Conservation (phyloP, 2,888 invertebrate genomes). For the Scelioninae gen. 1 region DNA sequence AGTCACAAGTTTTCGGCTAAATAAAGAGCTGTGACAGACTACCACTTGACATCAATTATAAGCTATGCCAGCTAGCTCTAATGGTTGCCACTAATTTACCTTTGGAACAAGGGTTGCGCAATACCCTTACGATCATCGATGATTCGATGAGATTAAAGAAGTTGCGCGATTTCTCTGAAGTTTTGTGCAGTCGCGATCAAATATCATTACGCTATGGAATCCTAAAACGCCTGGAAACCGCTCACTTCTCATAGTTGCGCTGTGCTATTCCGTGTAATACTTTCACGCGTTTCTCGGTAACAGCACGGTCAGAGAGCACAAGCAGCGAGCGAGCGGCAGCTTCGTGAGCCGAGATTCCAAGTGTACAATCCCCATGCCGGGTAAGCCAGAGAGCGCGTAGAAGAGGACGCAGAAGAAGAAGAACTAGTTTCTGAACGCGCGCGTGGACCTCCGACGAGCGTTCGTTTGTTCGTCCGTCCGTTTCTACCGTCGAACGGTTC, state of each 20-base stretch:
- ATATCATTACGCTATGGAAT: constrained; percentile 65
- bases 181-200: constrained; percentile 28
- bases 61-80: too few relatives aligned
- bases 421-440: constrained; percentile 55
- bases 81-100: not conserved
- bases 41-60: constrained; percentile 34
- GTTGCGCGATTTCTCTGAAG: constrained; percentile 22
- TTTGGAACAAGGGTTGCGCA: constrained; percentile 12
- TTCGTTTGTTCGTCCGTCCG: too few relatives aligned
- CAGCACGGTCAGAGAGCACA: constrained; percentile 58
- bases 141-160: too few relatives aligned
- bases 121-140: too few relatives aligned
- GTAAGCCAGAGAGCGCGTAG: constrained; percentile 41
- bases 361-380: constrained; percentile 42
- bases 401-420: constrained; percentile 50
- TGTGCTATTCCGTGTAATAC: constrained; percentile 66
- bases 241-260: constrained; percentile 65
- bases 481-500: too few relatives aligned
- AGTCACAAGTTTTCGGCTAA: constrained; percentile 17
- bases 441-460: constrained; percentile 27
- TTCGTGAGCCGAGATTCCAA: constrained; percentile 63
- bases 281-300: constrained; percentile 68
- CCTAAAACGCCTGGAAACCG: constrained; percentile 63
- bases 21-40: too few relatives aligned
- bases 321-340: constrained; percentile 43